These are phyloP conservation scores for Hystrix cristata DNA, from an alignment of 2,113 vertebrate species.

Conservation along the genomic window DNA sequence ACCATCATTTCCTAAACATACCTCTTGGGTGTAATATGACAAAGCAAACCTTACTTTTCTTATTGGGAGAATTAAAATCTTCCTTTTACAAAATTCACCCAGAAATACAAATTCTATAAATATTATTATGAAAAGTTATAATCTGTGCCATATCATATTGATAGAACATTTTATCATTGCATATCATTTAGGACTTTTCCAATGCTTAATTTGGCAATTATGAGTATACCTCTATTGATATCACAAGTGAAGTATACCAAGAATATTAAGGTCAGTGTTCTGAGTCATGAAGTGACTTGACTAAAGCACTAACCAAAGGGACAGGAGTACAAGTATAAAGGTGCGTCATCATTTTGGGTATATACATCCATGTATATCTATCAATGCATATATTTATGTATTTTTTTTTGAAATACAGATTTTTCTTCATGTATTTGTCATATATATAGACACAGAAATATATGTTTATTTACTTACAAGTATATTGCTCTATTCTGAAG, in stretches of 20 bases:
- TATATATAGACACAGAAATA: background rate
- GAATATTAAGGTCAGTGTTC: background rate
- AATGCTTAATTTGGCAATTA: background rate
- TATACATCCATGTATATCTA: background rate
- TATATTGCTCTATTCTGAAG: slow-evolving; percentile 37
- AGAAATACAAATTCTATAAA: background rate
- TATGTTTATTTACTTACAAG: background rate
- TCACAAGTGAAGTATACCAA: background rate
- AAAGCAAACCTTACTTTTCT: background rate
- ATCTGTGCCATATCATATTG: background rate
- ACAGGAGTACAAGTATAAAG: background rate
- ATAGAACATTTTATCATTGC: background rate
- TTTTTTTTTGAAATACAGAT: background rate
- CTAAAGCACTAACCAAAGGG: background rate
- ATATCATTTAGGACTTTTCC: background rate
- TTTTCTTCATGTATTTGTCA: background rate
- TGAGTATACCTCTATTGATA: background rate
- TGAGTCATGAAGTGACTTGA: background rate
- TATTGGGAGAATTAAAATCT: background rate
- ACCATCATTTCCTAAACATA: background rate
- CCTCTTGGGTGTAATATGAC: background rate
- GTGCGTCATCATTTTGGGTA: background rate
- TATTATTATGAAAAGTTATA: background rate
- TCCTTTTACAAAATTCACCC: background rate
- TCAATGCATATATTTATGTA: background rate